A percentile compares a stretch with the other conserved stretches of the same genome.
Evolutionary conservation across 2,113 vertebrate genomes (phyloP).

Genomic region (Alouatta palliata): DNA sequence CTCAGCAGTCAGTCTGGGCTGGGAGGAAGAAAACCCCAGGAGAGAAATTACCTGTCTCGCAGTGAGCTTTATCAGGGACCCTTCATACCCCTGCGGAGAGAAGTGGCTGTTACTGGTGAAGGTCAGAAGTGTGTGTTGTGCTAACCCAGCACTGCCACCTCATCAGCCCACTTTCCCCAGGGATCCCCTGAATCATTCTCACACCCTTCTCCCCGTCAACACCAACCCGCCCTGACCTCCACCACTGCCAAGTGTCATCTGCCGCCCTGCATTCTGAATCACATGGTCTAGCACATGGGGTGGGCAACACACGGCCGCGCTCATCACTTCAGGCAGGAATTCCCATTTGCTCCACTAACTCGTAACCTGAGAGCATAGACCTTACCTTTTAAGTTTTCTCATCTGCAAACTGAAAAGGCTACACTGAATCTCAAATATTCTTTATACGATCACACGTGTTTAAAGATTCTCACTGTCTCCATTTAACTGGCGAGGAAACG

Average conservation of each 20-base stretch:
- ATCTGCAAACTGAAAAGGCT: background rate
- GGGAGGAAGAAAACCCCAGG: background rate
- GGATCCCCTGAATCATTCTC: background rate
- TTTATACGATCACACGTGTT: background rate
- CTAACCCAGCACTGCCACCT: background rate
- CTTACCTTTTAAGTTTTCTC: slow-evolving; percentile 40
- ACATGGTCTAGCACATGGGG: background rate
- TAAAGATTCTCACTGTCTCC: background rate
- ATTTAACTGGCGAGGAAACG: background rate
- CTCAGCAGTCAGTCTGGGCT: background rate
- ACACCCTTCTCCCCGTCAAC: background rate
- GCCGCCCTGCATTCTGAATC: background rate
- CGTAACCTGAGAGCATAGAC: background rate
- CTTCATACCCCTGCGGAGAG: slow-evolving; percentile 96
- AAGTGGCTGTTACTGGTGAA: slow-evolving; percentile 57
- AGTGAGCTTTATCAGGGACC: slow-evolving; percentile 99
- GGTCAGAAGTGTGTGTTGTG: background rate
- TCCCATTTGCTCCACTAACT: background rate
- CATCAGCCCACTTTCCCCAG: background rate
- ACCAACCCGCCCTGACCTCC: background rate
- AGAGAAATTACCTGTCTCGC: slow-evolving; percentile 94
- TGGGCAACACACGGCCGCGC: rapidly evolving
- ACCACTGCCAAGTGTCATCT: rapidly evolving
- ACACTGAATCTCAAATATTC: background rate
- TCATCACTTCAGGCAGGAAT: background rate